Percentiles rank a stretch among this genome's conserved stretches.
Evolutionary conservation across 2,888 invertebrate species (phyloP).

Genomic region (Epinotia bilunana): DNA sequence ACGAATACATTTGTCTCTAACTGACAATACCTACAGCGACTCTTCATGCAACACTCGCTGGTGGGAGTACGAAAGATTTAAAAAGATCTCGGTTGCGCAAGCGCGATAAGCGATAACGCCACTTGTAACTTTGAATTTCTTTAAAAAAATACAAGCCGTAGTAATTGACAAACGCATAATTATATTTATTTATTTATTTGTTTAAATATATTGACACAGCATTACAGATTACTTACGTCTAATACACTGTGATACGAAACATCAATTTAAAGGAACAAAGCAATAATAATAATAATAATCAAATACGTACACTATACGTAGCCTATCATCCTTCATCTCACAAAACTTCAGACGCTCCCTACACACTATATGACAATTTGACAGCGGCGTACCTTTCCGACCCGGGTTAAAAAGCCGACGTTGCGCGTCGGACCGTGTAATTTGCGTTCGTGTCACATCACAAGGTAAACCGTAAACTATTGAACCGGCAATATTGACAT

Average conservation of each 20-base stretch:
- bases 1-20: no score
- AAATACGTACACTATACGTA: no score
- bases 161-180: slow-evolving; percentile 13
- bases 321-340: no score
- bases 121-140: neutral
- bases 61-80: neutral
- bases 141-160: neutral
- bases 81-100: neutral
- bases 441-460: slow-evolving; percentile 45
- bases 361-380: slow-evolving; percentile 32
- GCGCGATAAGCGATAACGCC: neutral
- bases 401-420: slow-evolving; percentile 35
- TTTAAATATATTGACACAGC: no score
- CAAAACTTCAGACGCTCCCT: no score
- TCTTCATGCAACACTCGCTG: neutral
- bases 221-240: no score
- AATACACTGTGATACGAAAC: no score
- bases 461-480: slow-evolving; percentile 45
- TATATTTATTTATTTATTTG: no score
- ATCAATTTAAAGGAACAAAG: no score
- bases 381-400: slow-evolving; percentile 23
- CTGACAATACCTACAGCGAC: neutral
- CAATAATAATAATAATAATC: no score
- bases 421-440: slow-evolving; percentile 40
- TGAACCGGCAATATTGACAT: slow-evolving; percentile 40